A percentile compares a stretch with the other conserved stretches of the same genome.
These are phyloP conservation scores for Microtus oregoni DNA, from an alignment of 2,113 vertebrate species.

Conservation along the genomic window DNA sequence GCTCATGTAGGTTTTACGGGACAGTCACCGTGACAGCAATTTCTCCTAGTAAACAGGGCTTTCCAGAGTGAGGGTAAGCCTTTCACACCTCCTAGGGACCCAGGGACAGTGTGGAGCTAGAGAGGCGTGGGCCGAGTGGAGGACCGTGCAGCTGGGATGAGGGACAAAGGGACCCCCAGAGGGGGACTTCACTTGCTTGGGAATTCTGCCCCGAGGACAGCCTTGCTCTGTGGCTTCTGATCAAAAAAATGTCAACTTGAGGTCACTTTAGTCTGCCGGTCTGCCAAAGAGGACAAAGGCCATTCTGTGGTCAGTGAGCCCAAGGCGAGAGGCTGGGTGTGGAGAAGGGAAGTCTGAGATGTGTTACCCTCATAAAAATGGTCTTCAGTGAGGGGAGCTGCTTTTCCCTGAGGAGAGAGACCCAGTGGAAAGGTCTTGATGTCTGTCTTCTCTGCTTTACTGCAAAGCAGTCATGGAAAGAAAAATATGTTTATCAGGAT, in stretches of 20 bases:
- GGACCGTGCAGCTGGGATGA: fast-evolving
- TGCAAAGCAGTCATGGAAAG: not conserved
- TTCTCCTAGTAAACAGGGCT: not conserved
- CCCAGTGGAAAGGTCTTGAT: not conserved
- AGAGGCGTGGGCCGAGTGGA: not conserved
- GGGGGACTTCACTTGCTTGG: not conserved
- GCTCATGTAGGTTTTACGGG: not conserved
- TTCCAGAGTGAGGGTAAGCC: not conserved
- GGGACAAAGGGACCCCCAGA: not conserved
- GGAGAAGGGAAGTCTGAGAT: not conserved
- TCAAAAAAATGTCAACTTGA: conserved; percentile 22
- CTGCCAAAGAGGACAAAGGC: conserved; percentile 51
- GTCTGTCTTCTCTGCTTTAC: not conserved
- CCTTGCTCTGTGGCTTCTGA: conserved; percentile 24
- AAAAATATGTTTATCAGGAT: not conserved
- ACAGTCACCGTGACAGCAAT: not conserved
- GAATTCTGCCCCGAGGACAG: not conserved
- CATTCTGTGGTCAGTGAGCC: conserved; percentile 39
- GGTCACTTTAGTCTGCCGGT: conserved; percentile 50
- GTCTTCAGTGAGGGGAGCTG: not conserved
- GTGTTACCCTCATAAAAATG: not conserved
- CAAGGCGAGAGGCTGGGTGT: not conserved
- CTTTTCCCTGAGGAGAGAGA: not conserved
- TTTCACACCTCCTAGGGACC: not conserved
- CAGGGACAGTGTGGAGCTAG: not conserved